Evolutionary conservation across 2,888 invertebrate genomes (phyloP), one percentile per base, ranked within the genome.

Genomic region (Harpagoxenus sublaevis): DNA sequence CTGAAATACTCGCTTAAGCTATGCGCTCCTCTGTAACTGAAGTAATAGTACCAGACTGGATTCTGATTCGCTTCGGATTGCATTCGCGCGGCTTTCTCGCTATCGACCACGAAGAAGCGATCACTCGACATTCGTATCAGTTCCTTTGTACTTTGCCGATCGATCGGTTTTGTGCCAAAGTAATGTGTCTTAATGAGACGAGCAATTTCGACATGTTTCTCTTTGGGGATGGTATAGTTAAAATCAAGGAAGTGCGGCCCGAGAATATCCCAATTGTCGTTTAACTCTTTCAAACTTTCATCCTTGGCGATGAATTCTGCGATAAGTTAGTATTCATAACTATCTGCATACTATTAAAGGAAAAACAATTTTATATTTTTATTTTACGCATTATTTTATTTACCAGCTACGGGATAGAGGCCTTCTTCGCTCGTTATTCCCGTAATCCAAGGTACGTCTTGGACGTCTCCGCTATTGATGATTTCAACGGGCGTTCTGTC

Each of bases 361-460:
- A 2, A 48, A 3, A 2, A 18, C 23, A 31, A 8, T 55, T 39
- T 39, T 42, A 18, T 35, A n/a, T n/a, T n/a, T 39, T 39, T 31
- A 51, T 18, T n/a, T 0, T 15, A 15, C 3, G 18, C 18, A 18
- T 65, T 4, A 18, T 35, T 42, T 60, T 94, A 97, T 42, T 60
- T 94, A 97, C 97, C 96, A 92, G 97, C 96, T 60, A 96, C 97
- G 45, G 97, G 97, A 91, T 97, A 97, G 31, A 97, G 95, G 81
- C 98, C 98, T 94, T 98, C 98, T 75, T 97, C 96, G 35, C 96
- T 96, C 0, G 97, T 96, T 71, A 97, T 96, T 3, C 97, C 96
- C 2, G 96, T 96, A 78, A 98, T 96, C 96, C 97, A 97, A 0
- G 98, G 98, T 10, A 97, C 90, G 85, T 97, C 96, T n/a, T 96